phyloP scores from a whole-genome alignment of 2,888 invertebrate genomes.

The Arge pagana region DNA sequence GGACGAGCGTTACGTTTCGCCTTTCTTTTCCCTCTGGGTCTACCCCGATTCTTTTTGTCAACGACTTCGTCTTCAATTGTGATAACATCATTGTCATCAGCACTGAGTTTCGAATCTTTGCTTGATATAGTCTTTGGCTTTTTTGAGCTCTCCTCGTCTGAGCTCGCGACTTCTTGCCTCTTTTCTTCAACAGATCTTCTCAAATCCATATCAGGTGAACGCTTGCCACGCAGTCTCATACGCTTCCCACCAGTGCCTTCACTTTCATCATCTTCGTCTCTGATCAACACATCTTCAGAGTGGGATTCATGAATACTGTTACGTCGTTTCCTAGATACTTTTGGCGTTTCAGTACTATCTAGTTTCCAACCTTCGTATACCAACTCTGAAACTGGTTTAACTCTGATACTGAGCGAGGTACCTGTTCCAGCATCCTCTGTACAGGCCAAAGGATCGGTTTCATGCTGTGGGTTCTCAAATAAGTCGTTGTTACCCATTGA shows the following conservation, averaged over 20 bases:
- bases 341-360: conserved; percentile 38
- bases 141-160: conserved; percentile 45
- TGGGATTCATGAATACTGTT: conserved; percentile 48
- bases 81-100: neutral
- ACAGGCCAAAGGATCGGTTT: conserved; percentile 53
- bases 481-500: conserved; percentile 42
- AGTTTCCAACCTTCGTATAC: conserved; percentile 50
- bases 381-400: conserved; percentile 50
- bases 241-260: conserved; percentile 49
- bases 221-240: conserved; percentile 47
- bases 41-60: conserved; percentile 24
- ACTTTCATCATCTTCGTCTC: conserved; percentile 44
- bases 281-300: conserved; percentile 60
- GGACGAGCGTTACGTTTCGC: neutral
- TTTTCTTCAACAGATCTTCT: conserved; percentile 53
- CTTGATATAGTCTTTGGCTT: conserved; percentile 5
- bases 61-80: neutral
- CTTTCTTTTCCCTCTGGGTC: conserved; percentile 22
- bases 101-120: conserved; percentile 26
- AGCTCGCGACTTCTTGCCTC: conserved; percentile 45
- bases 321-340: conserved; percentile 45
- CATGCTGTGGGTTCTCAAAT: conserved; percentile 35
- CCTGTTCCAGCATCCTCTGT: conserved; percentile 39
- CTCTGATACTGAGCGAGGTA: conserved; percentile 41
- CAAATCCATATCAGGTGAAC: conserved; percentile 45